These are phyloP conservation scores for Grammomys dolichurus DNA, from an alignment of 2,113 vertebrate species.

Conservation along the genomic window DNA sequence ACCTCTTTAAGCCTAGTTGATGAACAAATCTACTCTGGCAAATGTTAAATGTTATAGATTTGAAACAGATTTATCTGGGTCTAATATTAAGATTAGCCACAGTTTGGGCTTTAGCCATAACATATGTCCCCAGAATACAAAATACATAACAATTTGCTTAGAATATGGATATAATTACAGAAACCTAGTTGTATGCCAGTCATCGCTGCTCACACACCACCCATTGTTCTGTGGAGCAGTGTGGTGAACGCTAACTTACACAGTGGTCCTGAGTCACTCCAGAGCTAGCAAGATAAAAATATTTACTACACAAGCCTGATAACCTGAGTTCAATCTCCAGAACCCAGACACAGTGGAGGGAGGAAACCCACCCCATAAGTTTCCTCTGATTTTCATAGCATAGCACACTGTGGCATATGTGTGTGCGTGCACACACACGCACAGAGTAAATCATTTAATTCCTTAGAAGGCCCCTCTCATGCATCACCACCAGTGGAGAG, in stretches of 20 bases:
- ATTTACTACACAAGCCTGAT: not conserved
- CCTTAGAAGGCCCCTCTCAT: not conserved
- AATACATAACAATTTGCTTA: slow-evolving; percentile 75
- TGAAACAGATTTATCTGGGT: slow-evolving; percentile 82
- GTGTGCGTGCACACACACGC: not conserved
- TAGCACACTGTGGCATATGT: not conserved
- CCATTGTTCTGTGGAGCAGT: not conserved
- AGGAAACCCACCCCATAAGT: not conserved
- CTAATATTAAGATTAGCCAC: slow-evolving; percentile 83
- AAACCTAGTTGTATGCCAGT: not conserved
- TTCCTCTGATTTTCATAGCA: not conserved
- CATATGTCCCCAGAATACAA: slow-evolving; percentile 80
- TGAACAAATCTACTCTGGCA: slow-evolving; percentile 81
- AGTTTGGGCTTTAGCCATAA: slow-evolving; percentile 81
- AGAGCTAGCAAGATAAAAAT: not conserved
- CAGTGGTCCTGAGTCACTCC: not conserved
- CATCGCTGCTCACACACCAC: not conserved
- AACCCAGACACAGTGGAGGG: not conserved
- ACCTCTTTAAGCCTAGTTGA: slow-evolving; percentile 78
- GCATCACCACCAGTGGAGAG: not conserved
- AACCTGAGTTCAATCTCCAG: no score
- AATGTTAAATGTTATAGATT: slow-evolving; percentile 79
- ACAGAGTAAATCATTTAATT: not conserved
- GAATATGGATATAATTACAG: slow-evolving; percentile 74
- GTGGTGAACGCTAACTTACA: accelerated